Conservation (phyloP, 2,888 invertebrate genomes). For the Disparrhopalites patrizii region DNA sequence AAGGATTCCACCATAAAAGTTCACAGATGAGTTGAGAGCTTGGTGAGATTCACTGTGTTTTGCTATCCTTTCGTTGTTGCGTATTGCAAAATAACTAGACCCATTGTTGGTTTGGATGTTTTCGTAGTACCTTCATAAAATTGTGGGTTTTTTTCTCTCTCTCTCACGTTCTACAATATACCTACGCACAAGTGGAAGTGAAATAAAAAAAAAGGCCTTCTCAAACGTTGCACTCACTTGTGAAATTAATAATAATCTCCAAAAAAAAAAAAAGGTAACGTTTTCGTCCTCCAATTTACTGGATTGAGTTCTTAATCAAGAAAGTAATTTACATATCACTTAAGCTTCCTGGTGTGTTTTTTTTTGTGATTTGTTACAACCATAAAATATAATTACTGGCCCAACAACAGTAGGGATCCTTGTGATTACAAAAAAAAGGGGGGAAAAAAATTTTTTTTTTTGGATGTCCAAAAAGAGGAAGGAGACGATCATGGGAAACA, state of each 20-base stretch:
- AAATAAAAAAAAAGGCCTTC: too few species aligned
- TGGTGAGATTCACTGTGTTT: background rate
- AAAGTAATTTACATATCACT: too few species aligned
- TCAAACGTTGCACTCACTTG: too few species aligned
- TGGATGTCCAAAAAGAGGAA: background rate
- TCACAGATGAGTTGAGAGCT: slow-evolving; percentile 2
- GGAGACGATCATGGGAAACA: background rate
- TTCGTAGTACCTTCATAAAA: background rate
- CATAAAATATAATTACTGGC: background rate
- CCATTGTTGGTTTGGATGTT: slow-evolving; percentile 1
- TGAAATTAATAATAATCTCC: too few species aligned
- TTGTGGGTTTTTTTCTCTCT: background rate
- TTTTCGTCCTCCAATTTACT: too few species aligned
- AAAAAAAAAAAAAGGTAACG: too few species aligned
- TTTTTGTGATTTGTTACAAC: background rate
- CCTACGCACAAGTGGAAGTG: too few species aligned
- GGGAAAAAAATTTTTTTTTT: too few species aligned
- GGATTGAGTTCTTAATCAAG: too few species aligned
- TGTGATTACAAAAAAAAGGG: background rate
- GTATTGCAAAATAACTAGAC: slow-evolving; percentile 6
- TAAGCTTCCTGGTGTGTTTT: too few species aligned
- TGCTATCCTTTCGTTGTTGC: too few species aligned
- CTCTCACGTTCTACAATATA: background rate
- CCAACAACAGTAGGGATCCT: background rate
- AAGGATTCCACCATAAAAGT: too few species aligned